These are phyloP conservation scores for Paramacrobiotus metropolitanus DNA, from an alignment of 1,140 invertebrate species.

Conservation along the genomic window DNA sequence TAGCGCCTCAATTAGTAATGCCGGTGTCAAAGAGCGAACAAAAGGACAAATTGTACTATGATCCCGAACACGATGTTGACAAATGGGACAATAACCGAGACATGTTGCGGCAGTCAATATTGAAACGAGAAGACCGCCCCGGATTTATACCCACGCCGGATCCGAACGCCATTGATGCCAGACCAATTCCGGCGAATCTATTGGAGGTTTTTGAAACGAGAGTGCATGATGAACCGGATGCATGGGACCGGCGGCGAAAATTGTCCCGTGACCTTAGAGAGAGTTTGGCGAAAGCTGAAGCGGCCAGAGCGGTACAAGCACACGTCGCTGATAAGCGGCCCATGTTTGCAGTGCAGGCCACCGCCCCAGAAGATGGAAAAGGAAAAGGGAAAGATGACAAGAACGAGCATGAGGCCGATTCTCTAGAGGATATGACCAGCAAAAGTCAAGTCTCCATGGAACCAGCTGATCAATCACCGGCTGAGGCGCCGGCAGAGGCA, in stretches of 20 bases:
- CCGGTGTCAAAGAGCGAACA: not conserved
- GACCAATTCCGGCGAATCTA: not conserved
- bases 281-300: not conserved
- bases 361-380: too few relatives aligned
- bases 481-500: not conserved
- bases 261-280: not conserved
- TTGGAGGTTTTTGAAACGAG: not conserved
- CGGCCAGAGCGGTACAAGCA: not conserved
- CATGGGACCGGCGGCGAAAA: not conserved
- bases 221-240: not conserved
- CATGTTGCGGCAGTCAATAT: not conserved
- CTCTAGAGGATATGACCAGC: not conserved
- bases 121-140: not conserved
- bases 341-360: not conserved
- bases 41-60: not conserved
- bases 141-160: not conserved
- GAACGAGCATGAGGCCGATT: not conserved
- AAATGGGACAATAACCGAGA: slow-evolving; percentile 1
- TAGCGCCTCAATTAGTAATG: not conserved
- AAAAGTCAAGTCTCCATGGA: not conserved
- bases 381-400: too few relatives aligned
- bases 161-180: not conserved
- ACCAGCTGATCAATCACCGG: not conserved
- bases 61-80: not conserved
- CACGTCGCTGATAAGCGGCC: not conserved